Conservation (phyloP, 2,888 invertebrate species). For the Trachelus tabidus region DNA sequence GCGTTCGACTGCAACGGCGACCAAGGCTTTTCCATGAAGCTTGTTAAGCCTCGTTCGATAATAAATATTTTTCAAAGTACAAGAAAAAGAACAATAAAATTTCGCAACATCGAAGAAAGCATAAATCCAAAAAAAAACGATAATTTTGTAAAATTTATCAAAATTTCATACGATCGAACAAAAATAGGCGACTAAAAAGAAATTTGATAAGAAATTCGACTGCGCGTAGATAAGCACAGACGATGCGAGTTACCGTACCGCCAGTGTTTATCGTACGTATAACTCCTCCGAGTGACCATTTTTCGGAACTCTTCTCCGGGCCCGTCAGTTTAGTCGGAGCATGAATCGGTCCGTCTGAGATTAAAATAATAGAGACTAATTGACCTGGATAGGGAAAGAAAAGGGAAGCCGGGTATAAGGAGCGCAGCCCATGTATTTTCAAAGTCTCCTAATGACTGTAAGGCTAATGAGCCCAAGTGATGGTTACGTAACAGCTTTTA, state of each 20-base stretch:
- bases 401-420: slow-evolving; percentile 2
- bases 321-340: background rate
- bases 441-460: slow-evolving; percentile 3
- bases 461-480: slow-evolving; percentile 5
- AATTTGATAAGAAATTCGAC: background rate
- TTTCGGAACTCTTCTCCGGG: background rate
- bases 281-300: background rate
- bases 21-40: slow-evolving; percentile 11
- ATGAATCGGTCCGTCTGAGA: background rate
- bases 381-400: slow-evolving; percentile 1
- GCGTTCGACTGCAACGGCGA: background rate
- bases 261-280: background rate
- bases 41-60: slow-evolving; percentile 21
- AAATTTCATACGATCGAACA: slow-evolving; percentile 14
- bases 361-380: slow-evolving; percentile 7
- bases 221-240: background rate
- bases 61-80: background rate
- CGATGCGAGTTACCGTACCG: background rate
- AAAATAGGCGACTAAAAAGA: background rate
- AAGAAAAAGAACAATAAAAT: background rate
- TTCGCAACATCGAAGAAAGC: background rate
- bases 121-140: background rate
- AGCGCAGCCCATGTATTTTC: background rate
- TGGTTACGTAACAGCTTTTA: slow-evolving; percentile 29
- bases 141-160: slow-evolving; percentile 13